A percentile compares a stretch with the other conserved stretches of the same genome.
Evolutionary conservation across 2,797 vertebrate species (phyloP).

Genomic region (Gallinago stenura): DNA sequence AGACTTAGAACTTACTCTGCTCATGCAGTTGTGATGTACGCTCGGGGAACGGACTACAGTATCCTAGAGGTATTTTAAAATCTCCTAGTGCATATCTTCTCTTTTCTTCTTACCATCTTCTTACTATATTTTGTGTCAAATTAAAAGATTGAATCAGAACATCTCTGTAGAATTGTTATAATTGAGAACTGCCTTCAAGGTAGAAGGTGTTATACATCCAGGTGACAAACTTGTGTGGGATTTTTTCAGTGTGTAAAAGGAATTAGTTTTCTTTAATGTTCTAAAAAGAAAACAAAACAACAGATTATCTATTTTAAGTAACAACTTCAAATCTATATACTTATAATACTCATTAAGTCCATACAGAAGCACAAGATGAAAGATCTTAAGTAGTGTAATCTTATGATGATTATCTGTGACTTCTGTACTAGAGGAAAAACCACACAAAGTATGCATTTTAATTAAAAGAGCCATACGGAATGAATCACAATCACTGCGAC

Average conservation of each 20-base stretch:
- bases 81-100: background rate
- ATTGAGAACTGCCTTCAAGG: background rate
- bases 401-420: background rate
- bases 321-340: background rate
- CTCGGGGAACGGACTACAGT: constrained; percentile 97
- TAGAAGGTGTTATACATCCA: background rate
- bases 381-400: background rate
- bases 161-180: background rate
- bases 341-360: background rate
- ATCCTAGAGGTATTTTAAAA: constrained; percentile 89
- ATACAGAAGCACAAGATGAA: background rate
- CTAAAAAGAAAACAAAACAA: background rate
- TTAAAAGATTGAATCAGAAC: background rate
- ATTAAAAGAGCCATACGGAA: background rate
- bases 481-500: background rate
- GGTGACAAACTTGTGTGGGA: background rate
- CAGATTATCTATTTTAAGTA: background rate
- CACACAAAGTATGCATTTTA: background rate
- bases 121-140: background rate
- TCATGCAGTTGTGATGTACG: constrained; percentile 95
- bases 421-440: background rate
- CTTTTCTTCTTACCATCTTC: background rate
- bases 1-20: constrained; percentile 90
- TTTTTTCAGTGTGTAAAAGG: background rate
- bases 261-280: background rate